Base-by-base conservation (phyloP, 2,797 vertebrate genomes). In the Allobates femoralis region DNA sequence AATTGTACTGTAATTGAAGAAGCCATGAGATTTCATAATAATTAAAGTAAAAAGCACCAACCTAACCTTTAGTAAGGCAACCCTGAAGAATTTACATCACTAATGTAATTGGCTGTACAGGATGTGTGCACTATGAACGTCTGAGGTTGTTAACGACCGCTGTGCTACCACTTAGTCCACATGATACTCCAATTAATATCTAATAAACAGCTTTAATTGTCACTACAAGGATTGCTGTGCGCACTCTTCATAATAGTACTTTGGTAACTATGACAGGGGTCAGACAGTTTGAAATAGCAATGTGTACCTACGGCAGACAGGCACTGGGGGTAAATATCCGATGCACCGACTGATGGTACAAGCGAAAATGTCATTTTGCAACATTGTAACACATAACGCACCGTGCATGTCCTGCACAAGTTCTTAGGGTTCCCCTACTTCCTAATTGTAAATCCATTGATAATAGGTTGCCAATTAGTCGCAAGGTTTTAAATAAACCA, bases 151-250 rank as follows among this genome's bases (percentile, higher is more conserved):
- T 53, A 76, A 16, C 12, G 73, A 53, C 50, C 46, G 11, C 32
- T 56, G 56, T 77, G 53, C 51, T 26, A 34, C 28, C 51, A 77
- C 75, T 77, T 56, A 77, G 28, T 34, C 51, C 75, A 77, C 75
- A 56, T 56, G 51, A 56, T 6, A 34, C 75, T 77, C 75, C 75
- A 77, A 77, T 77, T 77, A 77, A 56, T 26, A 55, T 21, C 51
- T 56, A 32, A 77, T 77, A 51, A 21, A 55, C 51, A 3, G 51
- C 28, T 32, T 28, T 77, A 77, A 77, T 77, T 77, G 74, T 55
- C 74, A 18, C 26, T 32, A 14, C 74, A 77, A 8, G 19, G 74
- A 1, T 19, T 16, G n/a, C 28, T 32, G 2, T 30, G 26, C 50
- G 1, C 16, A n/a, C 6, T 1, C 46, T 75, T 23, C 21, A 16